Evolutionary conservation across 2,797 vertebrate species (phyloP).

Genomic region (Chrysocyon brachyurus): DNA sequence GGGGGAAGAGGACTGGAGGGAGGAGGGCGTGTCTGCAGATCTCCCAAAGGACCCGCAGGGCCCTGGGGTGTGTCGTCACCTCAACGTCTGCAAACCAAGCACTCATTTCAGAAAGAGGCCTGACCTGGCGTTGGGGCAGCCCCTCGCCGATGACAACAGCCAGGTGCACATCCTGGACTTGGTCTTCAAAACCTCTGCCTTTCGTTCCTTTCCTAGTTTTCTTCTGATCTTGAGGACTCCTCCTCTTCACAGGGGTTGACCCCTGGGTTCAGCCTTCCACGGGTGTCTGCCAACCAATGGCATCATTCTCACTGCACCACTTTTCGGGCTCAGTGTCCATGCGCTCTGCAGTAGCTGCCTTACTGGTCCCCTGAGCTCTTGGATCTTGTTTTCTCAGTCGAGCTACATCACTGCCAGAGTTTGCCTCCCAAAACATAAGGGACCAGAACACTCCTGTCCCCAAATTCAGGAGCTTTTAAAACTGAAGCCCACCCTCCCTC

Average conservation of each 20-base stretch:
- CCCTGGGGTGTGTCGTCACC: not conserved
- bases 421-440: not conserved
- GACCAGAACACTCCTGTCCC: not conserved
- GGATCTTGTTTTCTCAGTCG: not conserved
- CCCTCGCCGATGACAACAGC: not conserved
- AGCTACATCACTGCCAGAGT: not conserved
- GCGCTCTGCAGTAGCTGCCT: conserved; percentile 9
- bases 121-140: not conserved
- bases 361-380: not conserved
- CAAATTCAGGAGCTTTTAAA: not conserved
- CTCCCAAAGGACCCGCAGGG: not conserved
- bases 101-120: not conserved
- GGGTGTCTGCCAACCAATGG: not conserved
- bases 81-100: not conserved
- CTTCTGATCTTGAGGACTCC: not conserved
- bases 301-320: not conserved
- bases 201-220: not conserved
- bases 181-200: not conserved
- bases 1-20: not conserved
- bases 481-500: not conserved
- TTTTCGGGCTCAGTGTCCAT: not conserved
- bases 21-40: not conserved
- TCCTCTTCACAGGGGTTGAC: not conserved
- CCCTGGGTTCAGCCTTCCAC: not conserved
- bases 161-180: not conserved